Base-by-base conservation (phyloP, 2,888 invertebrate species). In the Clusia tigrina region DNA sequence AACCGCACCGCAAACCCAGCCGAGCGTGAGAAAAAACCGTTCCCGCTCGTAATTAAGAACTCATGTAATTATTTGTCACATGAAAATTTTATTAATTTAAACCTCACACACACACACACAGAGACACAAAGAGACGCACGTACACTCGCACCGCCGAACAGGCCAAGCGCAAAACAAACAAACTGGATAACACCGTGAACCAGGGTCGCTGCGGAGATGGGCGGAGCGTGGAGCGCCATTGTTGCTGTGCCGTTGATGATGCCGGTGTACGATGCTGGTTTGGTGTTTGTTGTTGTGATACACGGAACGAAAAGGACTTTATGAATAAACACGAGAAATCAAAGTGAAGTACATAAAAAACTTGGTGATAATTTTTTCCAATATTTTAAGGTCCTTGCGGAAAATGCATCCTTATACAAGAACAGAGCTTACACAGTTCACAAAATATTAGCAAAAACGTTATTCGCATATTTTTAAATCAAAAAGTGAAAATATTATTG, bases 51-150 rank as follows among this genome's bases (percentile, higher is more conserved):
- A 80, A 79, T 79, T 80, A 79, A 80, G 78, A 79, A 75, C 78
- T 79, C 79, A 79, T 78, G 80, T 77, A 80, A 79, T 79, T 78
- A 79, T 79, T 80, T 78, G 77, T 76, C 77, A 78, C 77, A 78
- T 78, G 80, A 78, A 80, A 78, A 74, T 77, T 78, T 78, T 80
- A 80, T 80, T 79, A 79, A 79, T 79, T 78, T 77, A 78, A 73
- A 69, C 71, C 73, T 67, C 70, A 74, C 71, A 60, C 69, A 67
- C 17, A 54, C 42, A 48, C 53, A 20, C 53, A 60, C 48, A 62
- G 54, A 63, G 58, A 63, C 63, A 56, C 51, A 58, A 26, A 23
- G 52, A 38, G 32, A 57, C 9, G 46, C 24, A 63, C 61, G 62
- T 26, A n/a, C n/a, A n/a, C n/a, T 2, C 15, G 18, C 5, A 57